Base-by-base conservation (phyloP, 2,113 vertebrate species). In the Muscicapa adusta region DNA sequence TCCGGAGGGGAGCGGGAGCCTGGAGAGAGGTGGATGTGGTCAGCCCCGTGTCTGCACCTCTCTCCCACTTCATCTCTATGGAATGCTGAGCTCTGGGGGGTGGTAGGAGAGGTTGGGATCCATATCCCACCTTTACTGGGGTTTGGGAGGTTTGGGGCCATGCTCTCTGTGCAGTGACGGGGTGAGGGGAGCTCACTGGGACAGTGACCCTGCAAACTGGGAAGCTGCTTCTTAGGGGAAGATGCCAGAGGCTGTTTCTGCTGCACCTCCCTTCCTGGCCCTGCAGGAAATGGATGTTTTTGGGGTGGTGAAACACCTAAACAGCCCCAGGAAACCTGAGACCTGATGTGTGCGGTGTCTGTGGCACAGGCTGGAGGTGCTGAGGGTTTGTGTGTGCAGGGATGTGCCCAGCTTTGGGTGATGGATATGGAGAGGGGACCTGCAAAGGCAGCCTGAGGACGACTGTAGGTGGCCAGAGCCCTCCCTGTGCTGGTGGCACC, bases 121-220 rank as follows among this genome's bases (percentile, higher is more conserved):
- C 73, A 33, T 45, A 12, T 22, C 45, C 24, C 53, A 22, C n/a
- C 25, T 66, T 28, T 38, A 2, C 14, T 1, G 17, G n/a, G 56
- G 5, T 57, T 18, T 18, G 48, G 29, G 40, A 12, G 56, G 6
- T 57, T 18, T 18, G 48, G 34, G 40, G 12, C 26, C 6, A 5
- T 0, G 1, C 70, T 61, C 58, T 17, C 0, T 0, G 38, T 48
- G 58, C 45, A 18, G 22, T 0, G 6, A 10, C 2, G 5, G 23
- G n/a, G 31, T 22, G 63, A 86, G 58, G 42, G 5, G 8, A 16
- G 5, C 24, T 61, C 36, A 9, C 60, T 14, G 61, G 31, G 33
- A 67, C 26, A 10, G 60, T 1, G 47, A 48, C 53, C 91, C 22
- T 79, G n/a, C 38, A 56, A 81, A 84, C 42, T 29, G 75, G 83